These are phyloP conservation scores for Polydrusus tereticollis DNA, from an alignment of 2,888 invertebrate genomes.

Conservation along the genomic window DNA sequence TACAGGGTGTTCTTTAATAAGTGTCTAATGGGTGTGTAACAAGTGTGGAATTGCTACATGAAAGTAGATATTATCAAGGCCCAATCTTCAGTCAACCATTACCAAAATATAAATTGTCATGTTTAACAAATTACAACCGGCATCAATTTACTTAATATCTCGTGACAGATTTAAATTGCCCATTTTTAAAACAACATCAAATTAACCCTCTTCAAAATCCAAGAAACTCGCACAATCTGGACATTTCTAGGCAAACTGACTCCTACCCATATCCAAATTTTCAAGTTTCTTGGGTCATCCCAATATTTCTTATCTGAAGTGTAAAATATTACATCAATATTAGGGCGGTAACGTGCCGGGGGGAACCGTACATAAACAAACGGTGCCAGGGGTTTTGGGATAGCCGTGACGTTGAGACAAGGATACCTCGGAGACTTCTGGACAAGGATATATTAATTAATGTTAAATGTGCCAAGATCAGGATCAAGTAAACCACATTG, in stretches of 20 bases:
- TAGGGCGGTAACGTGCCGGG: not conserved
- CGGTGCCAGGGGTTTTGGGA: slow-evolving; percentile 22
- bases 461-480: slow-evolving; percentile 3
- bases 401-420: slow-evolving; percentile 27
- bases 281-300: slow-evolving; percentile 15
- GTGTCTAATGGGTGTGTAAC: too few species aligned
- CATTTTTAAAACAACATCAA: slow-evolving; percentile 1
- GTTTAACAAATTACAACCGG: not conserved
- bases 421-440: slow-evolving; percentile 19
- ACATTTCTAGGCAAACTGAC: slow-evolving; percentile 8
- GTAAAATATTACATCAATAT: slow-evolving; percentile 31
- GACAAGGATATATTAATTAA: slow-evolving; percentile 33
- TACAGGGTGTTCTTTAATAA: too few species aligned
- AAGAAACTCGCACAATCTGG: slow-evolving; percentile 6
- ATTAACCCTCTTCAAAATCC: slow-evolving; percentile 23
- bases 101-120: not conserved
- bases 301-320: slow-evolving; percentile 32
- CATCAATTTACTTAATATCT: not conserved
- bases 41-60: too few species aligned
- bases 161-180: not conserved
- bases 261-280: slow-evolving; percentile 23
- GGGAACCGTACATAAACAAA: not conserved
- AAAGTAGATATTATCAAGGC: too few species aligned
- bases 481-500: slow-evolving; percentile 6
- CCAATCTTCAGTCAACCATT: too few species aligned